phyloP scores from a whole-genome alignment of 2,113 vertebrate genomes.

The Plotosus lineatus region DNA sequence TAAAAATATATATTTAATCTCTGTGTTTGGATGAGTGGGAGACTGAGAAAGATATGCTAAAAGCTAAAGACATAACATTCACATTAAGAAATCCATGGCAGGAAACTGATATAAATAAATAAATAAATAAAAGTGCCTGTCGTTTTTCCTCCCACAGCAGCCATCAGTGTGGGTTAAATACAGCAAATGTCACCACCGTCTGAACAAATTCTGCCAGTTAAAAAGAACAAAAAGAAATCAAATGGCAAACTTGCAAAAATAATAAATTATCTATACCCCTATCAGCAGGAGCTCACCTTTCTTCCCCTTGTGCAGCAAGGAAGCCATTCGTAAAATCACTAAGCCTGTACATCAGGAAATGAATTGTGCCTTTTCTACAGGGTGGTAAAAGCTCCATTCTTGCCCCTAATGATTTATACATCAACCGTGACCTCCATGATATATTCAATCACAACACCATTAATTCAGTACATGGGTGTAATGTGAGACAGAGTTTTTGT shows the following conservation, averaged over 20 bases:
- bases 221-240: constrained; percentile 55
- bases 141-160: neutral
- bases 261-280: constrained; percentile 67
- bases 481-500: constrained; percentile 12
- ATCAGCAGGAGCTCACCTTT: constrained; percentile 62
- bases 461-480: constrained; percentile 53
- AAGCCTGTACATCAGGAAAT: constrained; percentile 53
- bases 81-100: neutral
- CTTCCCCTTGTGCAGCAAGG: constrained; percentile 50
- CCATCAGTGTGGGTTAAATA: constrained; percentile 1
- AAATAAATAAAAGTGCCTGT: neutral
- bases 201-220: constrained; percentile 60
- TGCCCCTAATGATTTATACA: constrained; percentile 57
- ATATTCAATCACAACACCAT: constrained; percentile 59
- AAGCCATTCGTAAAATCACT: constrained; percentile 68
- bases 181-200: constrained; percentile 42
- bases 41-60: constrained; percentile 10
- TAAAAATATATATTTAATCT: constrained; percentile 62
- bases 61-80: neutral
- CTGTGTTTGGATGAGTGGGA: constrained; percentile 44
- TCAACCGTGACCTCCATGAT: constrained; percentile 53
- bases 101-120: constrained; percentile 1
- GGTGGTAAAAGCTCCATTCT: constrained; percentile 53
- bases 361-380: constrained; percentile 60
- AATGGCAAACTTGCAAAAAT: constrained; percentile 60